These are phyloP conservation scores for Stratiomys singularior DNA, from an alignment of 2,888 invertebrate species.

Conservation along the genomic window DNA sequence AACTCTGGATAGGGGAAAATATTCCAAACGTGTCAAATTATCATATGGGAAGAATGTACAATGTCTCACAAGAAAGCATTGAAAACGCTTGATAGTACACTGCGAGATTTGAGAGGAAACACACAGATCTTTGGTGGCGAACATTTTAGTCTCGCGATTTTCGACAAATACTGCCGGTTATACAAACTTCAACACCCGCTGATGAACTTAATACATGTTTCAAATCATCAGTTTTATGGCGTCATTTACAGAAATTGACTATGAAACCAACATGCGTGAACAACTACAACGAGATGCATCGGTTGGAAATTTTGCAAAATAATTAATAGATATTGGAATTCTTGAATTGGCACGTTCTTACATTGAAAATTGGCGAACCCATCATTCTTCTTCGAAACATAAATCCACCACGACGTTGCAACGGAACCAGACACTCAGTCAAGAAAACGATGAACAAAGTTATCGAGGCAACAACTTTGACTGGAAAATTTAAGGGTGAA, in stretches of 20 bases:
- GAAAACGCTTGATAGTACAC: slow-evolving; percentile 37
- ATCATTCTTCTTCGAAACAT: too few relatives aligned
- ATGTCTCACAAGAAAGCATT: slow-evolving; percentile 48
- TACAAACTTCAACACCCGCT: slow-evolving; percentile 53
- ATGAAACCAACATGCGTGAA: slow-evolving; percentile 49
- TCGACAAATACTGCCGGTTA: slow-evolving; percentile 55
- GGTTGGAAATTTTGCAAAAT: slow-evolving; percentile 44
- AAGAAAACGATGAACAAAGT: too few relatives aligned
- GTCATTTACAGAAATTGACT: slow-evolving; percentile 44
- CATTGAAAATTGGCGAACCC: too few relatives aligned
- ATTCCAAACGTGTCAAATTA: slow-evolving; percentile 38
- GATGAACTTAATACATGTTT: too few relatives aligned
- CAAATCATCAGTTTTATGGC: too few relatives aligned
- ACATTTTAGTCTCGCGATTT: slow-evolving; percentile 56
- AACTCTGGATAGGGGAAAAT: slow-evolving; percentile 30
- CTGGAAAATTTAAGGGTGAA: too few relatives aligned
- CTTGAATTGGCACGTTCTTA: slow-evolving; percentile 41
- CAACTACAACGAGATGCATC: slow-evolving; percentile 50
- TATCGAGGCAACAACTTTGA: too few relatives aligned
- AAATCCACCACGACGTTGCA: too few relatives aligned
- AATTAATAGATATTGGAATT: slow-evolving; percentile 44
- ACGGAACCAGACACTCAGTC: too few relatives aligned
- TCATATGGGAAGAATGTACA: too few relatives aligned
- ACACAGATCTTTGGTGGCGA: slow-evolving; percentile 50
- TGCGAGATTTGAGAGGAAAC: slow-evolving; percentile 39